These are phyloP conservation scores for Axea sp. DNA, from an alignment of 2,888 invertebrate genomes.

Conservation along the genomic window DNA sequence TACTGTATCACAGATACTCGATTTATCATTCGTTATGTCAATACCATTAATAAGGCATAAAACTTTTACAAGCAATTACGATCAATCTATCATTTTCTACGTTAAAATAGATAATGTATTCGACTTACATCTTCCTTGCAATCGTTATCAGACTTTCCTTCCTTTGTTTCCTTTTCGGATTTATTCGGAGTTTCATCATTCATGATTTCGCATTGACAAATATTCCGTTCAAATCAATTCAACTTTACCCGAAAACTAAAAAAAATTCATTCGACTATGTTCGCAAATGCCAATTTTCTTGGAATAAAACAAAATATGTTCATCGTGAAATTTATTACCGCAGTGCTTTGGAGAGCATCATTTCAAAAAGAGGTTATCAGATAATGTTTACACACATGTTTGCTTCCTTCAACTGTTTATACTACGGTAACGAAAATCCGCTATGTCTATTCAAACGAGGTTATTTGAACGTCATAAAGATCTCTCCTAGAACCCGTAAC, in stretches of 20 bases:
- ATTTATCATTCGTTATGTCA: slow-evolving; percentile 12
- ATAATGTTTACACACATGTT: slow-evolving; percentile 33
- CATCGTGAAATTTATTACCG: slow-evolving; percentile 18
- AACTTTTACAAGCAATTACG: neutral
- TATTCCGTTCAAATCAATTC: neutral
- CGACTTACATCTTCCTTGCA: neutral
- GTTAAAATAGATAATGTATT: neutral
- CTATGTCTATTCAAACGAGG: slow-evolving; percentile 42
- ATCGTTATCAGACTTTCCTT: neutral
- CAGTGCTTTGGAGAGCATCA: slow-evolving; percentile 5
- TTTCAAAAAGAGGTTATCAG: slow-evolving; percentile 32
- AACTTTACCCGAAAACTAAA: neutral
- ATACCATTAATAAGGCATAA: neutral
- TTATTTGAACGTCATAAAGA: slow-evolving; percentile 51
- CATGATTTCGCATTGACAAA: slow-evolving; percentile 6
- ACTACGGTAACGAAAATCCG: slow-evolving; percentile 42
- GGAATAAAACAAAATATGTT: too few relatives aligned
- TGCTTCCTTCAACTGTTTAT: slow-evolving; percentile 40
- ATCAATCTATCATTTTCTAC: neutral
- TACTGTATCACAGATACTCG: neutral
- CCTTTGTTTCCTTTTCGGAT: neutral
- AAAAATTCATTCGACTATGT: neutral
- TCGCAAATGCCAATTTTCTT: too few relatives aligned
- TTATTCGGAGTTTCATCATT: neutral
- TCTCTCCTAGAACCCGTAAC: slow-evolving; percentile 33